phyloP scores from a whole-genome alignment of 2,113 vertebrate species.

The Spilogale gracilis region DNA sequence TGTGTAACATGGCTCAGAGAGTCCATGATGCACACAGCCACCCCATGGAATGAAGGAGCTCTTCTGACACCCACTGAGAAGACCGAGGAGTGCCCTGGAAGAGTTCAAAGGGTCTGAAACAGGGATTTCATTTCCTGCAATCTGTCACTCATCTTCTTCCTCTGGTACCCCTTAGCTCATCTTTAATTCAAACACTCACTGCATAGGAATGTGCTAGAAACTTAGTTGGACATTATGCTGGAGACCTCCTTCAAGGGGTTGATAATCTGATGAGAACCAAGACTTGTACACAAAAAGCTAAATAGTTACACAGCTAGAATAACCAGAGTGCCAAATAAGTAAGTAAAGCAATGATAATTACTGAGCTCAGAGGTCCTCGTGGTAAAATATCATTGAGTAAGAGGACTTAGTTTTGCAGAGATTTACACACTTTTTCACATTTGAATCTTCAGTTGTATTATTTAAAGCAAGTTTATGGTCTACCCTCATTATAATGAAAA shows the following conservation, averaged over 20 bases:
- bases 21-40: neutral
- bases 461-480: neutral
- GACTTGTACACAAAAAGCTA: neutral
- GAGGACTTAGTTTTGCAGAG: neutral
- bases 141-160: neutral
- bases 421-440: constrained; percentile 53
- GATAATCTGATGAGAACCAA: neutral
- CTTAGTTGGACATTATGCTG: neutral
- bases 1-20: neutral
- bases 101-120: neutral
- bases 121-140: neutral
- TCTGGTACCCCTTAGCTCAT: neutral
- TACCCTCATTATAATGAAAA: neutral
- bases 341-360: constrained; percentile 44
- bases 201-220: neutral
- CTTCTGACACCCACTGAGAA: neutral
- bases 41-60: neutral
- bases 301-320: constrained; percentile 24
- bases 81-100: neutral
- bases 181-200: neutral
- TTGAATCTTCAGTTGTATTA: constrained; percentile 28
- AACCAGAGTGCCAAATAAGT: constrained; percentile 7
- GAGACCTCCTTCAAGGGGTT: neutral
- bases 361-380: neutral
- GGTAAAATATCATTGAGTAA: neutral